Conservation (phyloP, 2,113 vertebrate genomes). For the Notiomystis cincta region DNA sequence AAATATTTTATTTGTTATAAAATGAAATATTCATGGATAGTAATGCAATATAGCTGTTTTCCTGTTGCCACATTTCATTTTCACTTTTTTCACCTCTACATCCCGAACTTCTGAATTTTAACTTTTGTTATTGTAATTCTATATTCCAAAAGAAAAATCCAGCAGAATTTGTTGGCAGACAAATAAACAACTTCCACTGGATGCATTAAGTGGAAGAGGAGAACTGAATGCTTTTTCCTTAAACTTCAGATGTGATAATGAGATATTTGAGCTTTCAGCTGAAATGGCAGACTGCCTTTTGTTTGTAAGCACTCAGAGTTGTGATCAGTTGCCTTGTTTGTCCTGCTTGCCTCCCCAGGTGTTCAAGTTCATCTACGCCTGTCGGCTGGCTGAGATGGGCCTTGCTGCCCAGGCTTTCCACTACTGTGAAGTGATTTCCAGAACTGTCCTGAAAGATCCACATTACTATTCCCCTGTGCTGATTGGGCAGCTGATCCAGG, state of each 20-base stretch:
- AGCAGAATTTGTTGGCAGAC: not conserved
- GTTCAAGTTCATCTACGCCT: constrained; percentile 96
- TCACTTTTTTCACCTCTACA: not conserved
- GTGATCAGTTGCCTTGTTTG: not conserved
- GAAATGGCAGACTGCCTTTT: not conserved
- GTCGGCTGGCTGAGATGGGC: constrained; percentile 89
- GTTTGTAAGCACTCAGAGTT: not conserved
- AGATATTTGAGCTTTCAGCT: not conserved
- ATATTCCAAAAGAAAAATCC: not conserved
- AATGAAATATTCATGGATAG: not conserved
- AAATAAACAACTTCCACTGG: not conserved
- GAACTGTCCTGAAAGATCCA: constrained; percentile 78
- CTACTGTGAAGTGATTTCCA: constrained; percentile 96
- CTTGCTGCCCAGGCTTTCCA: constrained; percentile 93
- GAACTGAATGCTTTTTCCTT: not conserved
- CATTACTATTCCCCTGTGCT: constrained; percentile 83
- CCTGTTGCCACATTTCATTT: not conserved
- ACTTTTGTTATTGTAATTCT: not conserved
- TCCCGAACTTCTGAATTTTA: not conserved
- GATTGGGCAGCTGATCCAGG: constrained; percentile 88
- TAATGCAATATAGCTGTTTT: not conserved
- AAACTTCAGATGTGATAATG: not conserved
- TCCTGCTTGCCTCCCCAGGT: constrained; percentile 72
- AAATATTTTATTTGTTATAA: not conserved
- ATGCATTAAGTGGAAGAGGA: not conserved